These are phyloP conservation scores for Drosophila bipectinata DNA, from an alignment of 1,140 invertebrate genomes.

Conservation along the genomic window DNA sequence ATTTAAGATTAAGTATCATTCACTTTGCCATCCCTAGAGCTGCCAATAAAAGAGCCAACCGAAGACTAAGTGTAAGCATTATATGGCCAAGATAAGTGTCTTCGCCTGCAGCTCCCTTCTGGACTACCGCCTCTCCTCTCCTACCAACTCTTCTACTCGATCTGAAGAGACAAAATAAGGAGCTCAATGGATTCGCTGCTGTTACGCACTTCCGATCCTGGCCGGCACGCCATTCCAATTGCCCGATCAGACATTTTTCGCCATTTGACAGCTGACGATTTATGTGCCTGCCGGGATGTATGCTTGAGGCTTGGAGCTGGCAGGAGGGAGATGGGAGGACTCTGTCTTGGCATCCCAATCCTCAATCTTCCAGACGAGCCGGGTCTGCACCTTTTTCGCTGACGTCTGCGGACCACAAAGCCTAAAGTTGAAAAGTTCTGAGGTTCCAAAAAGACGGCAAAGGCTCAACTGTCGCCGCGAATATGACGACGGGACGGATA, in stretches of 20 bases:
- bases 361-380: conserved; percentile 35
- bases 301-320: neutral
- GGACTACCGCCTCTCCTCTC: neutral
- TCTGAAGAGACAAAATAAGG: neutral
- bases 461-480: conserved; percentile 58
- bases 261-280: conserved; percentile 83
- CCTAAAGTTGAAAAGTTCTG: neutral
- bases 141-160: neutral
- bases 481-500: conserved; percentile 77
- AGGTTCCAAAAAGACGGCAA: conserved; percentile 9
- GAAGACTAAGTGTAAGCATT: conserved; percentile 71
- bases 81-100: conserved; percentile 67
- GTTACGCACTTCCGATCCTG: conserved; percentile 77
- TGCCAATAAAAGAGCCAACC: neutral
- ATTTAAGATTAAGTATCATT: neutral
- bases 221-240: conserved; percentile 56
- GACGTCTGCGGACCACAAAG: conserved; percentile 25
- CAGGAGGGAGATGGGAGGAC: neutral
- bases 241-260: conserved; percentile 62
- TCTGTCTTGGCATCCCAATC: conserved; percentile 10
- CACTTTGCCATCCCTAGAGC: conserved; percentile 22
- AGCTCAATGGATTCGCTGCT: conserved; percentile 41
- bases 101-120: conserved; percentile 17
- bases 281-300: conserved; percentile 66
- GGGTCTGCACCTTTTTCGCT: conserved; percentile 36